A percentile compares a stretch with the other conserved stretches of the same genome.
Evolutionary conservation across 2,797 vertebrate genomes (phyloP).

Genomic region (Urocyon cinereoargenteus): DNA sequence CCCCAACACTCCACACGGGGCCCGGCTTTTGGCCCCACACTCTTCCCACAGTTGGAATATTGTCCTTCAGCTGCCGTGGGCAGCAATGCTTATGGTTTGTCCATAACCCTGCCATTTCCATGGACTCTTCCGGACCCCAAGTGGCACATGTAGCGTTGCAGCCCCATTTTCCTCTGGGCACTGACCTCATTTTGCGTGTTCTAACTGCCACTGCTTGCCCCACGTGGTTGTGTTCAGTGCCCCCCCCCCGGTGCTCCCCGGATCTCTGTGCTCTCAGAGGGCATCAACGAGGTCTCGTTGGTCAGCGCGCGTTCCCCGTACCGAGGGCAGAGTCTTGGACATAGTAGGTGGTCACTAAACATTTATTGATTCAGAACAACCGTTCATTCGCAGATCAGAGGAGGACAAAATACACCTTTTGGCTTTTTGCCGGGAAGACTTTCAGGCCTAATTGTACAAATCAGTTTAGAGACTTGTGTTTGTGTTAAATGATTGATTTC

Average conservation of each 20-base stretch:
- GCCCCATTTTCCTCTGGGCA: not conserved
- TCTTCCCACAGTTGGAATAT: not conserved
- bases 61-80: not conserved
- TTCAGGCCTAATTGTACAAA: not conserved
- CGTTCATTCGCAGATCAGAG: not conserved
- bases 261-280: not conserved
- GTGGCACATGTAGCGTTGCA: not conserved
- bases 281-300: not conserved
- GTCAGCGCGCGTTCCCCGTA: not conserved
- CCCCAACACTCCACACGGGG: too few species aligned
- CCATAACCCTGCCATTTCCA: not conserved
- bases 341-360: not conserved
- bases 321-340: not conserved
- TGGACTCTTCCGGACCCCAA: not conserved
- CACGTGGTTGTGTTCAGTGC: not conserved
- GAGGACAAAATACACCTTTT: not conserved
- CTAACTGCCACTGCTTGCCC: not conserved
- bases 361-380: not conserved
- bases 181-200: not conserved
- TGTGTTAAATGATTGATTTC: not conserved
- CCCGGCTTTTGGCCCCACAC: not conserved
- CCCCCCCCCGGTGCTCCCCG: not conserved
- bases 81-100: too few species aligned
- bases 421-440: not conserved
- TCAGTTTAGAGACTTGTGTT: not conserved